Conservation (phyloP, 1,140 invertebrate genomes). For the Monochamus saltuarius region DNA sequence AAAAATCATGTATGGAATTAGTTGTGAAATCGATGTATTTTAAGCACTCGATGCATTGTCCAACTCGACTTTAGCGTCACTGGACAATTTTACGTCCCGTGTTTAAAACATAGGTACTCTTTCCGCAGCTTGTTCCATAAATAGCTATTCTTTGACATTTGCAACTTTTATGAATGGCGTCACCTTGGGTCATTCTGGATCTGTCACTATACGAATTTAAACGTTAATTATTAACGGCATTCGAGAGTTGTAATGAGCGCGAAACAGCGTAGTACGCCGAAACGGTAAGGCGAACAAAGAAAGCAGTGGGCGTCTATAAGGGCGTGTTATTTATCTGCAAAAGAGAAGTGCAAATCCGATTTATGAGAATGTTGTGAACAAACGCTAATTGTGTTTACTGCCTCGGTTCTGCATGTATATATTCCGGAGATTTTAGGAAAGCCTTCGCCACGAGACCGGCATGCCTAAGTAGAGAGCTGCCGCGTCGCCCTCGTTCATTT, state of each 20-base stretch:
- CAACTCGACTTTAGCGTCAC: too few relatives aligned
- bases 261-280: not conserved
- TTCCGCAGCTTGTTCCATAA: too few relatives aligned
- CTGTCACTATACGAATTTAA: too few relatives aligned
- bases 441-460: slow-evolving; percentile 32
- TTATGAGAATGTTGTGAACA: slow-evolving; percentile 45
- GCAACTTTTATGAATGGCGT: too few relatives aligned
- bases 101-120: too few relatives aligned
- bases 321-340: slow-evolving; percentile 39
- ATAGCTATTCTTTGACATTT: too few relatives aligned
- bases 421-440: slow-evolving; percentile 39
- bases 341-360: slow-evolving; percentile 43
- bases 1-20: too few relatives aligned
- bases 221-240: too few relatives aligned
- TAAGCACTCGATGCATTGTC: too few relatives aligned
- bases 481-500: slow-evolving; percentile 35
- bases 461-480: slow-evolving; percentile 38
- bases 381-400: slow-evolving; percentile 48
- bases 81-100: too few relatives aligned
- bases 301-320: slow-evolving; percentile 18
- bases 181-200: too few relatives aligned
- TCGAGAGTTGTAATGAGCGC: not conserved
- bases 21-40: too few relatives aligned
- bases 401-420: slow-evolving; percentile 34
- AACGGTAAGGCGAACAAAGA: slow-evolving; percentile 10